These are phyloP conservation scores for Cephus sareptanus DNA, from an alignment of 2,888 invertebrate species.

Conservation along the genomic window DNA sequence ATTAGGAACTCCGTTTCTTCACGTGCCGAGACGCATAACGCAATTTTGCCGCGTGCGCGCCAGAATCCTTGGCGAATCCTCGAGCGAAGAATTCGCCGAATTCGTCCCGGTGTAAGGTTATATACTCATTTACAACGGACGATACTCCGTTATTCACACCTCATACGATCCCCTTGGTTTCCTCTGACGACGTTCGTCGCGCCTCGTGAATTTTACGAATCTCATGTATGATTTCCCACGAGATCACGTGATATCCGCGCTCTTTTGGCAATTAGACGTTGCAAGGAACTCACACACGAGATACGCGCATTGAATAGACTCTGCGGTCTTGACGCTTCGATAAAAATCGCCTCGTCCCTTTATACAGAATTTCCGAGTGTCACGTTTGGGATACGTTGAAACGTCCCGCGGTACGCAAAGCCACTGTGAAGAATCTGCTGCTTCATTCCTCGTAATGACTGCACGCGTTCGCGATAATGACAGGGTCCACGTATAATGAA, in stretches of 20 bases:
- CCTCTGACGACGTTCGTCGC: neutral
- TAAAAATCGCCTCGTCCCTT: neutral
- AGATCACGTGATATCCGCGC: neutral
- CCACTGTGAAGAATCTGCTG: constrained; percentile 14
- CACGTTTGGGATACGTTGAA: neutral
- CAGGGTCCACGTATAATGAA: constrained; percentile 37
- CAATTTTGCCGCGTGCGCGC: neutral
- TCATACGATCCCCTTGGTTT: neutral
- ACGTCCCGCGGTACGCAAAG: neutral
- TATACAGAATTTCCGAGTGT: neutral
- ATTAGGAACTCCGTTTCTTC: constrained; percentile 6
- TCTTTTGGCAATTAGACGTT: neutral
- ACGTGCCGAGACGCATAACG: neutral
- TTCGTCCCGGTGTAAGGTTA: neutral
- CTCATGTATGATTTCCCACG: neutral
- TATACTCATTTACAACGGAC: neutral
- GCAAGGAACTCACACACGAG: neutral
- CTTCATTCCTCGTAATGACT: constrained; percentile 34
- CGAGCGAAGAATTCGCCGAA: neutral
- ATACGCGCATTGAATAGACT: neutral
- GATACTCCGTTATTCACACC: neutral
- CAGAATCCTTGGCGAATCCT: neutral
- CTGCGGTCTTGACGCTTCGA: neutral
- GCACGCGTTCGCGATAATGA: constrained; percentile 12
- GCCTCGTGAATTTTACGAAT: neutral